Conservation (phyloP, 2,888 invertebrate genomes). For the Gasteruption jaculator region DNA sequence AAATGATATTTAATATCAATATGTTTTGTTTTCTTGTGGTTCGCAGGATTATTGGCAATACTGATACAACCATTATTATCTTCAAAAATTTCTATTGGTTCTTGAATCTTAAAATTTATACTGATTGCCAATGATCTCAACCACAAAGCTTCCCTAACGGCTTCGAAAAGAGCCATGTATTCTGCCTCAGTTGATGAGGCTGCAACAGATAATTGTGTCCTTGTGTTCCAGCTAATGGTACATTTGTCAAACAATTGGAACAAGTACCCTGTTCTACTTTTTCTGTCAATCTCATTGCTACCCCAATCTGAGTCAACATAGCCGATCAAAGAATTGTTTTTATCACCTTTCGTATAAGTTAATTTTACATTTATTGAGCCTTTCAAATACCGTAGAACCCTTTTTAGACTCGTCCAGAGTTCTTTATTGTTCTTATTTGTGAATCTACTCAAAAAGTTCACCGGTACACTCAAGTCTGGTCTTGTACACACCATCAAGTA, state of each 20-base stretch:
- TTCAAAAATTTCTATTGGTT: constrained; percentile 30
- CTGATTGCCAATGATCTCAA: constrained; percentile 30
- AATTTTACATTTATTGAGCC: constrained; percentile 20
- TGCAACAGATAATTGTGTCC: constrained; percentile 24
- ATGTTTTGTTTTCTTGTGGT: constrained; percentile 31
- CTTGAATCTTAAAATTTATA: constrained; percentile 24
- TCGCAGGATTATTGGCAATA: constrained; percentile 34
- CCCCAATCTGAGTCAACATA: no score
- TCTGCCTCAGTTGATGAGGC: constrained; percentile 21
- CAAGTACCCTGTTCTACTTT: constrained; percentile 22
- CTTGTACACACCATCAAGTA: constrained; percentile 20
- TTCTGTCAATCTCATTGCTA: constrained; percentile 9
- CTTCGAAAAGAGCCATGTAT: constrained; percentile 30
- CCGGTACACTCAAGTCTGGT: constrained; percentile 14
- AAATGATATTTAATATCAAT: constrained; percentile 36
- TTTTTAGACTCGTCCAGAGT: constrained; percentile 16
- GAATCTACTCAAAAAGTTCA: constrained; percentile 19
- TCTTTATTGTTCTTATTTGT: constrained; percentile 16
- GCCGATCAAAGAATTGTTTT: no score
- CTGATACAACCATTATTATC: constrained; percentile 41
- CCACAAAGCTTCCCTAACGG: constrained; percentile 35
- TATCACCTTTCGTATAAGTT: constrained; percentile 14
- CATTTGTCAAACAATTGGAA: constrained; percentile 22
- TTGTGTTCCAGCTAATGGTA: constrained; percentile 26
- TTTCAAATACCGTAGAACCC: constrained; percentile 10